These are phyloP conservation scores for Orchestes rusci DNA, from an alignment of 2,888 invertebrate species.

Conservation along the genomic window DNA sequence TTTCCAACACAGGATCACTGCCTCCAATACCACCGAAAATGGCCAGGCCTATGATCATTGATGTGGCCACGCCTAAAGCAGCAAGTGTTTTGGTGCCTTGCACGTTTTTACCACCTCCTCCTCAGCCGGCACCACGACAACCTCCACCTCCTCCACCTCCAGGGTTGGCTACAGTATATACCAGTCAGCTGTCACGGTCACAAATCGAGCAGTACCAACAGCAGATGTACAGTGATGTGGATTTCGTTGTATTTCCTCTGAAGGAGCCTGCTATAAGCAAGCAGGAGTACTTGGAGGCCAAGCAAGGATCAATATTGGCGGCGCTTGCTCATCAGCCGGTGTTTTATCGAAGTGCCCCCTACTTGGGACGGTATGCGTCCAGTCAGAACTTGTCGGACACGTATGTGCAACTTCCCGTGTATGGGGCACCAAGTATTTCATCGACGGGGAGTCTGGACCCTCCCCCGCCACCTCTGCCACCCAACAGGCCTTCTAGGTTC, in stretches of 20 bases:
- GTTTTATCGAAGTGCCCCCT: slow-evolving; percentile 78
- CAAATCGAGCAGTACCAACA: slow-evolving; percentile 84
- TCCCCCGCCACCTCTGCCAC: slow-evolving; percentile 60
- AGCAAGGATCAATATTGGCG: slow-evolving; percentile 67
- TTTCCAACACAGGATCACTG: slow-evolving; percentile 41
- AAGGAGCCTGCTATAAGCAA: slow-evolving; percentile 86
- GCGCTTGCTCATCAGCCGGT: slow-evolving; percentile 59
- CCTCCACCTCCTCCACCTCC: slow-evolving; percentile 58
- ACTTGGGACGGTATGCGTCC: slow-evolving; percentile 70
- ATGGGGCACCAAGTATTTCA: slow-evolving; percentile 60
- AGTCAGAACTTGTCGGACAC: slow-evolving; percentile 74
- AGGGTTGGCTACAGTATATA: slow-evolving; percentile 64
- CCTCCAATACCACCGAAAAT: slow-evolving; percentile 45
- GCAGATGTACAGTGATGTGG: slow-evolving; percentile 84
- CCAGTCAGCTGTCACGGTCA: slow-evolving; percentile 61
- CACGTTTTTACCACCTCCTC: slow-evolving; percentile 52
- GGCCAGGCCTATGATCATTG: slow-evolving; percentile 47
- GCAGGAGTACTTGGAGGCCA: slow-evolving; percentile 86
- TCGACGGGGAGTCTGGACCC: slow-evolving; percentile 57
- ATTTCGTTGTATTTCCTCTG: slow-evolving; percentile 84
- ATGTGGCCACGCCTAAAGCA: slow-evolving; percentile 52
- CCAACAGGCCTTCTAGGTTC: slow-evolving; percentile 53
- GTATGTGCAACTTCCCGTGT: slow-evolving; percentile 63
- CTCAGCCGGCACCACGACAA: slow-evolving; percentile 41
- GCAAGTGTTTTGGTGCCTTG: slow-evolving; percentile 46